Evolutionary conservation across 1,140 invertebrate species (phyloP).

Genomic region (Melanaphis sacchari): DNA sequence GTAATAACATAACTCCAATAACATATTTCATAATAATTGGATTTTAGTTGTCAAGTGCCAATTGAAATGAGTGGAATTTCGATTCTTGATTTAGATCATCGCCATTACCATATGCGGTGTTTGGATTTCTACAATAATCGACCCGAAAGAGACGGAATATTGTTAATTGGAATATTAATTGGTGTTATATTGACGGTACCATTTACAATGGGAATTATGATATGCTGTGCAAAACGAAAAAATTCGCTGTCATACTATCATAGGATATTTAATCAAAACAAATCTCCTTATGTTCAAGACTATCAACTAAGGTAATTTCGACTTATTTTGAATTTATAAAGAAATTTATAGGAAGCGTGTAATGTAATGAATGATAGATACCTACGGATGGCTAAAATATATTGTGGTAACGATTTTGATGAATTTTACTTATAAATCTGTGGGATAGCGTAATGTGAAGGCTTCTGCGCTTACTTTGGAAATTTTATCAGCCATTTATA

Average conservation of each 20-base stretch:
- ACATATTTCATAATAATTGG: background rate
- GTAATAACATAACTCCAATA: no score
- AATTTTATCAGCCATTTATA: background rate
- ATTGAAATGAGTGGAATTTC: constrained; percentile 68
- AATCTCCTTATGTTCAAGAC: background rate
- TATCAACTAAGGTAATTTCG: constrained; percentile 40
- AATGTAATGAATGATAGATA: background rate
- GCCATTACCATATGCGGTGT: constrained; percentile 69
- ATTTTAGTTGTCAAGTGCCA: constrained; percentile 67
- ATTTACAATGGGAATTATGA: constrained; percentile 67
- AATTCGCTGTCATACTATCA: constrained; percentile 36
- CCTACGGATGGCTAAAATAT: background rate
- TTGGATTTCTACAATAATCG: constrained; percentile 69
- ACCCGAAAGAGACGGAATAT: constrained; percentile 71
- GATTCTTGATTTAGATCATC: constrained; percentile 68
- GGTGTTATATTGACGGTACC: constrained; percentile 74
- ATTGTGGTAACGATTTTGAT: background rate
- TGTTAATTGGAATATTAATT: constrained; percentile 74
- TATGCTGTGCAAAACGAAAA: constrained; percentile 60
- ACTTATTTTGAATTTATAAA: background rate
- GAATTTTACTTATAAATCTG: background rate
- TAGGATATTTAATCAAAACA: constrained; percentile 35
- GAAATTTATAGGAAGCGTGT: background rate
- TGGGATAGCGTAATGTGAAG: background rate
- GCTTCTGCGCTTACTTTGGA: background rate